Conservation (phyloP, 64 coral and sea anemone species). For the Montipora cactus region DNA sequence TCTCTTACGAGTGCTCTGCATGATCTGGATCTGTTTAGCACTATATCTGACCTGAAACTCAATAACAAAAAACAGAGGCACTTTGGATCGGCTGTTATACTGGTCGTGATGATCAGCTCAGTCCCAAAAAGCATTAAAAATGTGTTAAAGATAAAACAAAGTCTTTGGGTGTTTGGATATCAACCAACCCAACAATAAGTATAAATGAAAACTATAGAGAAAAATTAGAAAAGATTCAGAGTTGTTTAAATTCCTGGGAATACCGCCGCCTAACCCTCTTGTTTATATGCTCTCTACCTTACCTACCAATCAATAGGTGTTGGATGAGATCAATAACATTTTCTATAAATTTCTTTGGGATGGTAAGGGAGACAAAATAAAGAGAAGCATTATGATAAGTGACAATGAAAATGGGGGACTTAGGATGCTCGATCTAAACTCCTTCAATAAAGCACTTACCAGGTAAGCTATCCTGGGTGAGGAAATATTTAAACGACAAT, state of each 20-base stretch:
- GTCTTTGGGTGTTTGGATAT: conserved; percentile 15
- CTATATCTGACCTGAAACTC: no score
- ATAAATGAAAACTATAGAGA: neutral
- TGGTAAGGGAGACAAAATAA: no score
- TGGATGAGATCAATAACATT: neutral
- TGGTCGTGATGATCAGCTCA: no score
- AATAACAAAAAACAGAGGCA: conserved; percentile 20
- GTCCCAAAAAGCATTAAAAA: neutral
- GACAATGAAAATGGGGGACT: no score
- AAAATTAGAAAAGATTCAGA: conserved; percentile 2
- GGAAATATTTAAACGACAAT: conserved; percentile 21
- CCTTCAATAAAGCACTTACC: conserved; percentile 37
- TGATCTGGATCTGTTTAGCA: no score
- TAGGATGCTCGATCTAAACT: neutral
- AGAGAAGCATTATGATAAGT: no score
- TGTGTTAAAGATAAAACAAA: conserved; percentile 31
- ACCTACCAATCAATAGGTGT: neutral
- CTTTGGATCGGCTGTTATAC: neutral
- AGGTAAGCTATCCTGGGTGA: conserved; percentile 26
- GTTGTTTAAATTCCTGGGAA: conserved; percentile 5
- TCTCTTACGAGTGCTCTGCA: no score
- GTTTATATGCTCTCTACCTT: conserved; percentile 22
- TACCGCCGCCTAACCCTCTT: neutral
- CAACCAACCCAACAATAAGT: neutral
- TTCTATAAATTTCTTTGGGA: no score